Conservation (phyloP, 2,113 vertebrate species). For the Hypanus sabinus region DNA sequence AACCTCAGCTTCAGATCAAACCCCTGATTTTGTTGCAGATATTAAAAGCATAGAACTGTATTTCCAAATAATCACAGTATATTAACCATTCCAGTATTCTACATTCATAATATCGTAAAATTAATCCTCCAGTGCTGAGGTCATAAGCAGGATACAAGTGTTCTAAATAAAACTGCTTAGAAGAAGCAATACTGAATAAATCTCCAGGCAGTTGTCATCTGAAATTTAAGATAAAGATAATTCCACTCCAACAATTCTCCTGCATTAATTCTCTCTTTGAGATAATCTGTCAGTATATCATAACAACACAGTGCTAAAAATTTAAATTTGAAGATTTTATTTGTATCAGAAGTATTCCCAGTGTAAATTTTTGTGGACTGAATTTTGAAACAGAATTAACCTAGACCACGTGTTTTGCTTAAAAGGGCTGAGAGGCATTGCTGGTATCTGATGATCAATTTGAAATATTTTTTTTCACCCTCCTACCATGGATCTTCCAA, state of each 20-base stretch:
- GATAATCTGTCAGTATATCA: background rate
- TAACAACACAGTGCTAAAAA: background rate
- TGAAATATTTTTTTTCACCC: background rate
- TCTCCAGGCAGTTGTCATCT: background rate
- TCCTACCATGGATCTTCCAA: background rate
- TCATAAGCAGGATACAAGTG: background rate
- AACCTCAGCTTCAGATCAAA: background rate
- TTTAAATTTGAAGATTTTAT: background rate
- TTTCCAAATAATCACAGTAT: background rate
- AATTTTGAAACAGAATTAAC: background rate
- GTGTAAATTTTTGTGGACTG: background rate
- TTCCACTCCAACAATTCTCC: background rate
- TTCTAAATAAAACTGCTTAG: background rate
- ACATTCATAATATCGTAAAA: background rate
- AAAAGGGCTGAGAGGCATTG: background rate
- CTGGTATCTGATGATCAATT: background rate
- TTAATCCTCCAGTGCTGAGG: background rate
- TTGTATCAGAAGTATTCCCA: background rate
- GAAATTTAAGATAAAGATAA: constrained; percentile 13
- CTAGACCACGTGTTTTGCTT: background rate
- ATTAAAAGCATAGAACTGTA: background rate
- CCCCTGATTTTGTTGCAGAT: background rate
- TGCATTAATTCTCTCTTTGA: background rate
- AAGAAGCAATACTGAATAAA: background rate
- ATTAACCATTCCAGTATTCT: background rate